Evolutionary conservation across 2,888 invertebrate species (phyloP).

Genomic region (Salticus scenicus): DNA sequence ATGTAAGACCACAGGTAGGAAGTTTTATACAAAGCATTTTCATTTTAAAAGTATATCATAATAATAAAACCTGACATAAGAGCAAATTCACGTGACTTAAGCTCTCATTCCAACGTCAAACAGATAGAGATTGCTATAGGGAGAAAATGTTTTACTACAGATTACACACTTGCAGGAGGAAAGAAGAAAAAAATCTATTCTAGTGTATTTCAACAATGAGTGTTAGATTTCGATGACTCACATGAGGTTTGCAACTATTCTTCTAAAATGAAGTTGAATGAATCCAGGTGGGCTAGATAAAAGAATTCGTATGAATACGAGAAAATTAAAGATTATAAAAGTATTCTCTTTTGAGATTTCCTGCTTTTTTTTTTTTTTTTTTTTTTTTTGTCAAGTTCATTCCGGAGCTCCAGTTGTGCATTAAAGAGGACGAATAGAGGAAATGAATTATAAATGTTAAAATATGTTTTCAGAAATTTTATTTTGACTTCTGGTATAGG

Average conservation of each 20-base stretch:
- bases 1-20: background rate
- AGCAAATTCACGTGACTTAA: background rate
- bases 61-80: too few species aligned
- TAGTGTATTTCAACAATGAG: background rate
- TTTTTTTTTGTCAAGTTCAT: too few species aligned
- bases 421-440: background rate
- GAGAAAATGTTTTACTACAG: conserved; percentile 42
- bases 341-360: background rate
- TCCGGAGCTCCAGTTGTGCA: background rate
- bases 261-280: background rate
- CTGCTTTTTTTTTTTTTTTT: too few species aligned
- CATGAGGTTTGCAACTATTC: background rate
- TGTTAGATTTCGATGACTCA: conserved; percentile 3
- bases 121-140: conserved; percentile 31
- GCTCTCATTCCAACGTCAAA: conserved; percentile 41
- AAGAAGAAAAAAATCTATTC: background rate
- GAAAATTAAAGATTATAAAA: background rate
- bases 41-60: too few species aligned
- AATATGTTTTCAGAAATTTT: too few species aligned
- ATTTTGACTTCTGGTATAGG: too few species aligned
- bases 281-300: background rate
- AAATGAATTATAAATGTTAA: too few species aligned
- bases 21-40: background rate
- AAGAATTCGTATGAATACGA: background rate
- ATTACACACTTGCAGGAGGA: background rate